Evolutionary conservation across 2,113 vertebrate genomes (phyloP).

Genomic region (Carlito syrichta): DNA sequence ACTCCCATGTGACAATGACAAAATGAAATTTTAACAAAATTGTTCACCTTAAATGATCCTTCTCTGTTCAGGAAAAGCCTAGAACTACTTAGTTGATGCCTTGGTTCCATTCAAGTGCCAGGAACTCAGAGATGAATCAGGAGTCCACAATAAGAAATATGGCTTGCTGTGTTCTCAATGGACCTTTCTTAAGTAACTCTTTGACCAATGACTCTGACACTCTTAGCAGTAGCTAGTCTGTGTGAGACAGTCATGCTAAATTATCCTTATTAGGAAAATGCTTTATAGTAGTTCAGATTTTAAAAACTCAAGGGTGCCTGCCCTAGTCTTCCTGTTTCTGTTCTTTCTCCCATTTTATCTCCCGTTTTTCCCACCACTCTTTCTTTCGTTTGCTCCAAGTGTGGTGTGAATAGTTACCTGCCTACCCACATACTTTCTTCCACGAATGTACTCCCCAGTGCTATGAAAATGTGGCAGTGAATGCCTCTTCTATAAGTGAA

Average conservation of each 20-base stretch:
- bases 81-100: not conserved
- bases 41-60: not conserved
- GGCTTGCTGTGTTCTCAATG: not conserved
- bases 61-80: constrained; percentile 3
- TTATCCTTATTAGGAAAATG: not conserved
- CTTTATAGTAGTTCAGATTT: not conserved
- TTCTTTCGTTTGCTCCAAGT: not conserved
- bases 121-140: not conserved
- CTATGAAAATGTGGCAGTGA: not conserved
- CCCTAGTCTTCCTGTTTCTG: not conserved
- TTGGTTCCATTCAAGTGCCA: not conserved
- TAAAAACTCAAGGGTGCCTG: not conserved
- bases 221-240: not conserved
- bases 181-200: not conserved
- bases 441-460: not conserved
- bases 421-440: not conserved
- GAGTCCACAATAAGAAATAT: not conserved
- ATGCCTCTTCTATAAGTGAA: not conserved
- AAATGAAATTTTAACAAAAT: not conserved
- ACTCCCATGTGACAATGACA: not conserved
- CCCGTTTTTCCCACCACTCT: not conserved
- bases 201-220: not conserved
- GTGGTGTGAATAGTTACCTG: not conserved
- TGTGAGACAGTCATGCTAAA: not conserved
- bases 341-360: not conserved